Base-by-base conservation (phyloP, 2,888 invertebrate genomes). In the Mechanitis mazaeus region DNA sequence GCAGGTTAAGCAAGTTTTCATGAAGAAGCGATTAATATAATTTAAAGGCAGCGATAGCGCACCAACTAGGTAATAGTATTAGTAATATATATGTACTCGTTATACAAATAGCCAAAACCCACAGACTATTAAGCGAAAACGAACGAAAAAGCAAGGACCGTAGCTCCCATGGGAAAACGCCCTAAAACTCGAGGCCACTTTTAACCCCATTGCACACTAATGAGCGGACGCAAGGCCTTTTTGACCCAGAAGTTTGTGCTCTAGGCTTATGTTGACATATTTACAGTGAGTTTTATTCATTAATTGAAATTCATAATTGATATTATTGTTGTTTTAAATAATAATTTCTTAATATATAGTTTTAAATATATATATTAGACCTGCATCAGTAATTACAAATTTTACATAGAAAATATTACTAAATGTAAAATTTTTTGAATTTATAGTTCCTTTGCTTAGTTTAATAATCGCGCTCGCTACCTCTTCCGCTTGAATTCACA, bases 101-200 rank as follows among this genome's bases (percentile, higher is more conserved):
- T 42, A 58, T 45, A 60, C 57, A 59, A 62, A 62, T 60, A 61
- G 57, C 53, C 33, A 42, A 59, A 56, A 60, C 50, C 74, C 72
- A 74, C 74, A 73, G 78, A 75, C 79, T 76, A 76, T 79, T 77
- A 78, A 73, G 74, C 73, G 74, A 76, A 75, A 76, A 70, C 72
- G 67, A 69, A 74, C 72, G 70, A 68, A 70, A 69, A 68, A 73
- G 72, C 71, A 69, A 65, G 69, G 68, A 71, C 69, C 67, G 70
- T 68, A 64, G 67, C 73, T 64, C 74, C 71, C 72, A 63, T 62
- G 77, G 76, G 75, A 75, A 69, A 72, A 73, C 67, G 66, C 65
- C 71, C 72, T 71, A 68, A 70, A 78, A 76, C 68, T 76, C 73
- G 66, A 60, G 60, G 64, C 74, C 71, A 70, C 73, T 74, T 75